Evolutionary conservation across 2,888 invertebrate species (phyloP), one percentile per base, ranked within the genome.

Genomic region (Coelopa pilipes): DNA sequence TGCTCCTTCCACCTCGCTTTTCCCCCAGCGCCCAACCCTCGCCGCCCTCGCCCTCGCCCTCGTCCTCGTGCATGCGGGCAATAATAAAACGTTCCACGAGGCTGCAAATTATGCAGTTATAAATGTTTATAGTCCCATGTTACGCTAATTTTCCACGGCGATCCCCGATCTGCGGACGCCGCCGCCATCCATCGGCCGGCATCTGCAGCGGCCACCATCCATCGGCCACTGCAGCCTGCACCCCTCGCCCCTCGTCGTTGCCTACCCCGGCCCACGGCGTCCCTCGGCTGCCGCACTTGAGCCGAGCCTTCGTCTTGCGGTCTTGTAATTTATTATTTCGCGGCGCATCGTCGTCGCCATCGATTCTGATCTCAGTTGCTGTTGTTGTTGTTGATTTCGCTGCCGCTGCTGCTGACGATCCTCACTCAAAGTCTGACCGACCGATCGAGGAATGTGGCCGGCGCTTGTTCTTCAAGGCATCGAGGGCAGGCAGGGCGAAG

Each of bases 91-190:
- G 70, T 47, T 45, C 45, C 24, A 34, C 53, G 45, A 50, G 50
- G 70, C 70, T 50, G 70, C 70, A 70, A 70, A 70, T 70, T 70
- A 70, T 70, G 70, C 70, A 70, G 70, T 70, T 70, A 70, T 70
- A 63, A 70, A 70, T 70, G 70, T 70, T 70, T 70, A 70, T 70
- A 70, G 70, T 70, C 62, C 62, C 70, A 70, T 70, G 70, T 70
- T 70, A 70, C 70, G 70, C 70, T 70, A 70, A 70, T 70, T 70
- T 70, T 49, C 70, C 62, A 68, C 49, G 50, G 10, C 46, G 49
- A 17, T 47, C 17, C 46, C 65, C 65, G 10, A 10, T 19, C 65
- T 19, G 10, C 1, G n/a, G 47, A 17, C 9, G 47, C 15, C 49
- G 11, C 19, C 19, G 65, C 12, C 10, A 24, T 62, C 11, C 24